Percentiles rank a stretch among this genome's conserved stretches.
phyloP scores from a whole-genome alignment of 2,797 vertebrate species.

The Pristis pectinata region DNA sequence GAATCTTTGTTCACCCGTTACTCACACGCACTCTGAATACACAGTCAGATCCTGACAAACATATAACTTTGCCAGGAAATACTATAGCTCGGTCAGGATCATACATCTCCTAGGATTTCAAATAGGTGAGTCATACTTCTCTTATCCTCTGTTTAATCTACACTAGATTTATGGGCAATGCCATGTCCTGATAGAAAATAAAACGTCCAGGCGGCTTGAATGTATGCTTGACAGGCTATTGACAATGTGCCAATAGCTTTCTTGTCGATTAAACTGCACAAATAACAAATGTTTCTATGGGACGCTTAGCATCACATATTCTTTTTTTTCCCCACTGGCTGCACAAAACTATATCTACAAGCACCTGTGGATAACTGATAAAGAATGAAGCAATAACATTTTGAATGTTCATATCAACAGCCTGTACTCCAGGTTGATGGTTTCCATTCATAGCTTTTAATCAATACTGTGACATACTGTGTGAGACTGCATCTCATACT shows the following conservation, averaged over 20 bases:
- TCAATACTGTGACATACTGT: no score
- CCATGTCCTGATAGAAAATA: background rate
- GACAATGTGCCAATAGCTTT: background rate
- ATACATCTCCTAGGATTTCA: slow-evolving; percentile 27
- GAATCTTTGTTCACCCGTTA: background rate
- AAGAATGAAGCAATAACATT: background rate
- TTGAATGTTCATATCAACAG: background rate
- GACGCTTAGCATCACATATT: background rate
- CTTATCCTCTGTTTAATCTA: slow-evolving; percentile 28
- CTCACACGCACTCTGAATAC: background rate
- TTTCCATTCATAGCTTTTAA: background rate
- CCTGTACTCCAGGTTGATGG: background rate
- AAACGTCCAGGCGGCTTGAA: background rate
- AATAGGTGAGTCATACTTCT: slow-evolving; percentile 29
- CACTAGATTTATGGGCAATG: slow-evolving; percentile 28
- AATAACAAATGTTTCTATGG: background rate
- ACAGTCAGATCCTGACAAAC: slow-evolving; percentile 25
- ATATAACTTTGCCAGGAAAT: slow-evolving; percentile 27
- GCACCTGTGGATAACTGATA: background rate
- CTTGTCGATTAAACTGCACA: background rate
- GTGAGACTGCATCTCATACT: background rate
- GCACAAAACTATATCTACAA: background rate
- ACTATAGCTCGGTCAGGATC: background rate
- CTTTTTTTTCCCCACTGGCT: background rate
- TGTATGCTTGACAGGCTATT: background rate